These are phyloP conservation scores for Falco rusticolus DNA, from an alignment of 2,797 vertebrate genomes.

Conservation along the genomic window DNA sequence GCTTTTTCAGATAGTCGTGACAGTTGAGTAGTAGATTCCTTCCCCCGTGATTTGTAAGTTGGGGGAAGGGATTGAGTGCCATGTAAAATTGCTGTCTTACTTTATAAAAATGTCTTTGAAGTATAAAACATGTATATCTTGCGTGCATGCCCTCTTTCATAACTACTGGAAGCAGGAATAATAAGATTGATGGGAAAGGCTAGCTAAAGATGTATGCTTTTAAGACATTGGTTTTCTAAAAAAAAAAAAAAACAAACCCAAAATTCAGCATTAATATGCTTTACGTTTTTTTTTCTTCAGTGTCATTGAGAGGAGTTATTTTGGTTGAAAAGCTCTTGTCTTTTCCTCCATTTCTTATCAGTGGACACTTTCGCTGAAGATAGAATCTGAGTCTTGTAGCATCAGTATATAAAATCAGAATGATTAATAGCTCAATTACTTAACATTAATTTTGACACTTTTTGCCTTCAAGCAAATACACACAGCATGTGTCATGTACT, in stretches of 20 bases:
- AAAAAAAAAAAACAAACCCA: background rate
- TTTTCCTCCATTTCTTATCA: slow-evolving; percentile 7
- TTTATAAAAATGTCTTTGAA: background rate
- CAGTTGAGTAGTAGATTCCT: background rate
- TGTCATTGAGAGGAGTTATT: background rate
- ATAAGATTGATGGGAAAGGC: background rate
- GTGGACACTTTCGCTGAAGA: slow-evolving; percentile 38
- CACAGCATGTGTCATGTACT: background rate
- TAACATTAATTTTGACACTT: slow-evolving; percentile 31
- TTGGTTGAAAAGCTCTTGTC: background rate
- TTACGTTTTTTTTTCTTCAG: background rate
- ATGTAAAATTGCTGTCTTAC: background rate
- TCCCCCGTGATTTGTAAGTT: background rate
- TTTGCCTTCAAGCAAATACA: slow-evolving; percentile 45
- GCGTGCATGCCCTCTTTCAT: background rate
- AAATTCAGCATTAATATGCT: background rate
- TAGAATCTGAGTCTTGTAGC: slow-evolving; percentile 45
- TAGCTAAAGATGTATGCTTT: background rate
- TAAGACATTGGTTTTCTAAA: background rate
- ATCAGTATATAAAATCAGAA: slow-evolving; percentile 43
- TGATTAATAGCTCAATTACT: slow-evolving; percentile 67
- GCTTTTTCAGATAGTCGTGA: background rate
- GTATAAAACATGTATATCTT: background rate
- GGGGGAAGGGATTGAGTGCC: accelerated
- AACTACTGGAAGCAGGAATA: background rate